Base-by-base conservation (phyloP, 2,888 invertebrate species). In the Phymatocera aterrima region DNA sequence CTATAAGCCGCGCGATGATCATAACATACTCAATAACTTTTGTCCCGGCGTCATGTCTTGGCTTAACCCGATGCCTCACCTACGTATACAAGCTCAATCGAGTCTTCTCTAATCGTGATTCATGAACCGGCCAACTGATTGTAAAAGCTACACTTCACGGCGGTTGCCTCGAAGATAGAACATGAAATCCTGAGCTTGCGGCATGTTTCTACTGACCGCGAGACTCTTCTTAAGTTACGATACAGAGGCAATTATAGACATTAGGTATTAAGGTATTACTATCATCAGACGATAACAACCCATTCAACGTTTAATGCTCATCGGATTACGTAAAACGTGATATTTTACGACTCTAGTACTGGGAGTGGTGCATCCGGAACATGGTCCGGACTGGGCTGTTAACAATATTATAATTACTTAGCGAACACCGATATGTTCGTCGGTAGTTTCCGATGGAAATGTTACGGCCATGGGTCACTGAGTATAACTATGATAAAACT, bases 361-460 rank as follows among this genome's bases (percentile, higher is more conserved):
- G 85, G 87, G 87, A 85, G 87, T 85, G 87, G 87, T 85, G 83
- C 86, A 86, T 86, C 86, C 86, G 85, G 81, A 81, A 79, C 80
- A 74, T 80, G 81, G 81, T 83, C 82, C 83, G 83, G 80, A 84
- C 83, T 85, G 82, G 68, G 83, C 82, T 64, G 77, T 77, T 79
- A 81, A 83, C 83, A 82, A 85, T 85, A 83, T 75, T 75, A 85
- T 83, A 84, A 85, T 84, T 84, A 83, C 83, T 83, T 79, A 82
- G 79, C 83, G 81, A 83, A 80, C 79, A 61, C 24, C 57, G 64
- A 77, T n/a, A n/a, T 60, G 57, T 40, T 48, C 34, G 37, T n/a
- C 54, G 48, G 31, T 18, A 34, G 51, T 54, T 57, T 75, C 75
- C 75, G 57, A 75, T 75, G 28, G 12, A 75, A n/a, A 75, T 43